Percentiles rank a stretch among this genome's conserved stretches.
Conservation (phyloP, 2,797 vertebrate species). For the Pseudomugil tenellus region DNA sequence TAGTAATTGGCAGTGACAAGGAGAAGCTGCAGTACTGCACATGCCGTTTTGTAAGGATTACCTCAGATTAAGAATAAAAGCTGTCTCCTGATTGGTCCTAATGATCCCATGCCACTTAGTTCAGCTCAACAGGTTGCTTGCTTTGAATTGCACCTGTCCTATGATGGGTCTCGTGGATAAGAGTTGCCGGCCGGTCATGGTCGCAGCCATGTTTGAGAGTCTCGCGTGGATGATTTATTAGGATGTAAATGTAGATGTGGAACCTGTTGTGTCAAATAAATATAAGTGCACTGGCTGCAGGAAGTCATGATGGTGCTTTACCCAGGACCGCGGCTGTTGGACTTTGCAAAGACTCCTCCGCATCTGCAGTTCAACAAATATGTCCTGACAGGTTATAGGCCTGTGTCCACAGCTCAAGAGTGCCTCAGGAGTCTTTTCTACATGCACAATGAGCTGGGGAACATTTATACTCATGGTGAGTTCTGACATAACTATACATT, state of each 20-base stretch:
- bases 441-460: constrained; percentile 93
- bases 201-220: constrained; percentile 12
- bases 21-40: constrained; percentile 52
- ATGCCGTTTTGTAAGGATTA: constrained; percentile 72
- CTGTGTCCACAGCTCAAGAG: constrained; percentile 84
- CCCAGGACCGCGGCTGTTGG: constrained; percentile 86
- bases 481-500: constrained; percentile 1
- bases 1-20: constrained; percentile 37
- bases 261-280: constrained; percentile 32
- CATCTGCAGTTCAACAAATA: constrained; percentile 94
- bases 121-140: constrained; percentile 68
- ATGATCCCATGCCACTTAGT: constrained; percentile 68
- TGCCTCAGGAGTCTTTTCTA: constrained; percentile 92
- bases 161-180: constrained; percentile 45
- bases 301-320: constrained; percentile 80
- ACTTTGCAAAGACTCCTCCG: constrained; percentile 87
- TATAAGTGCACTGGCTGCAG: constrained; percentile 38
- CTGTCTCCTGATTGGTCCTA: constrained; percentile 61
- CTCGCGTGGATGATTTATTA: constrained; percentile 14
- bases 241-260: constrained; percentile 54
- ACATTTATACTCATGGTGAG: constrained; percentile 95
- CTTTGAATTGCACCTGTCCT: constrained; percentile 65
- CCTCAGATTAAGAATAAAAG: constrained; percentile 71
- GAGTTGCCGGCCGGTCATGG: constrained; percentile 15
- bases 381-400: constrained; percentile 91